Conservation (phyloP, 2,797 vertebrate species). For the Nannoperca australis region DNA sequence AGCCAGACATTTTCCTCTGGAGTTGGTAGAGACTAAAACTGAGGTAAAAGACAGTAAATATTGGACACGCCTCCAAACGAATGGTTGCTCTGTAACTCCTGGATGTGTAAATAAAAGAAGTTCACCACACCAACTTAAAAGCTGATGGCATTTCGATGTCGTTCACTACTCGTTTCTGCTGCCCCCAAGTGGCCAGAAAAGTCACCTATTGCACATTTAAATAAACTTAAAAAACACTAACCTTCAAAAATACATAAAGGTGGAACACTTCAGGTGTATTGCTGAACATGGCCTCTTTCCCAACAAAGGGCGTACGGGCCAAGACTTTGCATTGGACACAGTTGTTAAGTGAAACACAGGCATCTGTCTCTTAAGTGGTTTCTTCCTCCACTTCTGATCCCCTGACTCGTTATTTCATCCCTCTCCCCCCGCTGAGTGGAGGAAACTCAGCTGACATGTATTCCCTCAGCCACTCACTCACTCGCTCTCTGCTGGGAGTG, state of each 20-base stretch:
- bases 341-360: conserved; percentile 72
- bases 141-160: too few relatives aligned
- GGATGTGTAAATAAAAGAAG: background rate
- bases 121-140: background rate
- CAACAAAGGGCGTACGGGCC: conserved; percentile 14
- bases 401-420: conserved; percentile 48
- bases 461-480: conserved; percentile 51
- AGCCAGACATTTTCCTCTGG: background rate
- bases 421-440: conserved; percentile 26
- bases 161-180: background rate
- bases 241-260: background rate
- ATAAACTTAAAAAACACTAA: background rate
- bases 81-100: background rate
- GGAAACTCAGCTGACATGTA: conserved; percentile 53
- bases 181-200: background rate
- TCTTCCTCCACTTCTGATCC: conserved; percentile 46
- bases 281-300: background rate
- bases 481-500: conserved; percentile 9
- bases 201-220: background rate
- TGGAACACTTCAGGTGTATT: conserved; percentile 23
- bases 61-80: background rate
- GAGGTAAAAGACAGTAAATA: background rate
- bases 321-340: conserved; percentile 67
- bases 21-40: background rate
- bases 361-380: conserved; percentile 75